Conservation (phyloP, 2,797 vertebrate species). For the Pyrocephalus nanus region DNA sequence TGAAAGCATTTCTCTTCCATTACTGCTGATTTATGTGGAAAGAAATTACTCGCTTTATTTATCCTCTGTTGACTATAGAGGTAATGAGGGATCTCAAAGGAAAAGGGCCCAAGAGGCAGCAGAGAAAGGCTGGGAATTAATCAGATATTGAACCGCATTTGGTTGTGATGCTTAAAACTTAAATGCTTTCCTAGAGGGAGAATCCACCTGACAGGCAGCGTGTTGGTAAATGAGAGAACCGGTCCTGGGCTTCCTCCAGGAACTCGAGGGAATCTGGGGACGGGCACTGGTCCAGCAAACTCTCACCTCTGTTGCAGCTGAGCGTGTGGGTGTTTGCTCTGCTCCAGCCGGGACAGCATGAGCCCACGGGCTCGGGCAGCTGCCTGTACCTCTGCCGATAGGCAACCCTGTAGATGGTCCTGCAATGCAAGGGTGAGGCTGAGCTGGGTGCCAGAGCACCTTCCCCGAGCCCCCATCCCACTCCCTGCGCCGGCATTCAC, state of each 20-base stretch:
- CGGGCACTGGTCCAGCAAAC: not conserved
- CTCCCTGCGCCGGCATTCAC: not conserved
- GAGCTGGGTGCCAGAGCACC: not conserved
- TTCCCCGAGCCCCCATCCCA: fast-evolving
- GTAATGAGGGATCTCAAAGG: not conserved
- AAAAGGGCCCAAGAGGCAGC: not conserved
- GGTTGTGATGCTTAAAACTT: not conserved
- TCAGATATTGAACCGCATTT: not conserved
- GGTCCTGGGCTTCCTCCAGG: not conserved
- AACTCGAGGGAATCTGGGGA: fast-evolving
- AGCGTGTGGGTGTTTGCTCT: slow-evolving; percentile 61
- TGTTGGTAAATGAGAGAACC: not conserved
- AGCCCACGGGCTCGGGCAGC: slow-evolving; percentile 44
- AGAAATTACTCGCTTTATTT: not conserved
- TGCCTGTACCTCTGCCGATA: slow-evolving; percentile 80
- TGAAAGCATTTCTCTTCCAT: not conserved
- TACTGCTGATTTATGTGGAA: not conserved
- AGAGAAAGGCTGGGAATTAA: slow-evolving; percentile 23
- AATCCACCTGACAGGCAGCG: not conserved
- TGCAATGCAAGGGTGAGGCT: slow-evolving; percentile 41
- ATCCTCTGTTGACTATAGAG: slow-evolving; percentile 6
- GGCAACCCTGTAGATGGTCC: slow-evolving; percentile 86
- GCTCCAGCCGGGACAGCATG: slow-evolving; percentile 90
- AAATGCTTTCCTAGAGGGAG: not conserved
- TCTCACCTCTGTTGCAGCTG: slow-evolving; percentile 86